These are phyloP conservation scores for Seriola quinqueradiata DNA, from an alignment of 2,113 vertebrate species.

Conservation along the genomic window DNA sequence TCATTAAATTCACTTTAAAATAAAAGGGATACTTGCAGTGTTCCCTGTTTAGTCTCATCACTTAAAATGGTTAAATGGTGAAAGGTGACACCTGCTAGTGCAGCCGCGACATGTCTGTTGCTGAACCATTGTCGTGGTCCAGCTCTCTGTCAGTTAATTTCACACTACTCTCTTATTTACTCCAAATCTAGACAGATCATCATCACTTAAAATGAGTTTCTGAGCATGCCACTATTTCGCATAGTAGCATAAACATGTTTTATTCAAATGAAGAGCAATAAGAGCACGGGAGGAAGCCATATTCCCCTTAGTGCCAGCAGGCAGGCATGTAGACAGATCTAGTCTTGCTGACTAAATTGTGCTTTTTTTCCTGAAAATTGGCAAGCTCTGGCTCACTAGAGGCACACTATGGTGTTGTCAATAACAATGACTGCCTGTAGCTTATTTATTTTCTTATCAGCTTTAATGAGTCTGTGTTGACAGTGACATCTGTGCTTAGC, in stretches of 20 bases:
- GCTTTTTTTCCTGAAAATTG: slow-evolving; percentile 67
- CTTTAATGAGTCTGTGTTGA: slow-evolving; percentile 82
- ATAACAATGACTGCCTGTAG: slow-evolving; percentile 79
- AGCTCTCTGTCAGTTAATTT: slow-evolving; percentile 39
- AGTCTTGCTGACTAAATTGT: slow-evolving; percentile 69
- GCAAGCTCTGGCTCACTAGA: slow-evolving; percentile 75
- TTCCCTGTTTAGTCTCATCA: slow-evolving; percentile 26
- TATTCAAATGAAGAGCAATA: slow-evolving; percentile 66
- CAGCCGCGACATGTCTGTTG: slow-evolving; percentile 8
- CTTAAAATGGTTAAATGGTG: slow-evolving; percentile 25
- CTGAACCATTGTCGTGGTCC: slow-evolving; percentile 22
- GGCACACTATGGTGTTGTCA: slow-evolving; percentile 78
- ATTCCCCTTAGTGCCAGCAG: slow-evolving; percentile 68
- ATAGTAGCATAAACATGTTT: slow-evolving; percentile 69
- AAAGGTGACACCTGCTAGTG: slow-evolving; percentile 46
- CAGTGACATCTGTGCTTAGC: slow-evolving; percentile 81
- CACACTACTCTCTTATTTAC: slow-evolving; percentile 34
- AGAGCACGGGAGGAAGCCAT: slow-evolving; percentile 62
- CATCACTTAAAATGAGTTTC: slow-evolving; percentile 58
- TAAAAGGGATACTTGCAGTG: background rate
- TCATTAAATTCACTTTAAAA: slow-evolving; percentile 41
- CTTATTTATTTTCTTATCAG: slow-evolving; percentile 83
- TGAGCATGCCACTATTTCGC: slow-evolving; percentile 44
- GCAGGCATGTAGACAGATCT: slow-evolving; percentile 63
- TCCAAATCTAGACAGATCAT: slow-evolving; percentile 54